Conservation (phyloP, 2,888 invertebrate species). For the Deilephila porcellus region DNA sequence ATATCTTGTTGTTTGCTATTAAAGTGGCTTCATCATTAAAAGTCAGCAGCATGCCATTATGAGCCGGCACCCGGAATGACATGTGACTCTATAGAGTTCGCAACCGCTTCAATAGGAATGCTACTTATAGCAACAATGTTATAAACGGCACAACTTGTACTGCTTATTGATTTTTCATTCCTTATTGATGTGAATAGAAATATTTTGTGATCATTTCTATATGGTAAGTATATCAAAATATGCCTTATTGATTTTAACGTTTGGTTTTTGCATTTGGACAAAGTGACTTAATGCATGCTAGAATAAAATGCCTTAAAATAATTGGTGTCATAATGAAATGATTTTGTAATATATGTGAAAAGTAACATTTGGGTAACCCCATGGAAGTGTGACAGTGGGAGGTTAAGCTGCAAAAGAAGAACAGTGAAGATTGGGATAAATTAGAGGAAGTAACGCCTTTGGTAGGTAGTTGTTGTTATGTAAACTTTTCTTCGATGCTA, state of each 20-base stretch:
- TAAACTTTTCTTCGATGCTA: too few species aligned
- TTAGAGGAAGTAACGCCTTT: too few species aligned
- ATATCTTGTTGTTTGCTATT: slow-evolving; percentile 22
- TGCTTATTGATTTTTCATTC: slow-evolving; percentile 11
- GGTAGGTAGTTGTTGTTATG: too few species aligned
- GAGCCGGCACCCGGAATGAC: slow-evolving; percentile 25
- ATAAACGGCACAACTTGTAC: slow-evolving; percentile 2
- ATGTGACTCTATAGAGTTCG: slow-evolving; percentile 20
- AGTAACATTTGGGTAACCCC: too few species aligned
- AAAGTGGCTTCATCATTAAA: slow-evolving; percentile 26
- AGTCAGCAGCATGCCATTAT: slow-evolving; percentile 26
- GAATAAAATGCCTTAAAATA: too few species aligned
- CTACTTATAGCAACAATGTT: slow-evolving; percentile 20
- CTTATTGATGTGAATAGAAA: slow-evolving; percentile 1
- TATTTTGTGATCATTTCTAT: background rate
- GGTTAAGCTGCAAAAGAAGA: too few species aligned
- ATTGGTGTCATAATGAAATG: too few species aligned
- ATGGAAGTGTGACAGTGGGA: too few species aligned
- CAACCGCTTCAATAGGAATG: slow-evolving; percentile 21
- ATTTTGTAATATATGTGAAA: too few species aligned
- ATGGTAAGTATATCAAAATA: background rate
- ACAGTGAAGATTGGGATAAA: too few species aligned
- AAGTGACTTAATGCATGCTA: too few species aligned
- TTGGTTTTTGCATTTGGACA: too few species aligned
- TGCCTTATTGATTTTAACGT: background rate